These are phyloP conservation scores for Bruchidius siliquastri DNA, from an alignment of 2,888 invertebrate species.

Conservation along the genomic window DNA sequence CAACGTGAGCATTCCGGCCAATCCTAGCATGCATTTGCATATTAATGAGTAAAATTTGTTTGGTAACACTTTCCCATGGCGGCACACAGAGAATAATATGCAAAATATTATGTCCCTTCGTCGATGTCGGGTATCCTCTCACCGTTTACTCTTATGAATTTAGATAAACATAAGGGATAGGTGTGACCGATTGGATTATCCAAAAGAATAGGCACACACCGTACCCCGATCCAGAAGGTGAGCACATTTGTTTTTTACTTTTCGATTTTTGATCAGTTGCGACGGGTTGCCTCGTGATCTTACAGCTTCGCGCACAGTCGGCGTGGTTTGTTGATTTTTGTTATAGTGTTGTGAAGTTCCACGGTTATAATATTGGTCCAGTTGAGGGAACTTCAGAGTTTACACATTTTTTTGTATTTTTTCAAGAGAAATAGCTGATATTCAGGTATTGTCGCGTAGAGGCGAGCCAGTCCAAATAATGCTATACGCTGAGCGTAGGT, in stretches of 20 bases:
- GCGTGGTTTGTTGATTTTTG: no score
- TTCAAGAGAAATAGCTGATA: no score
- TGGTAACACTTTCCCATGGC: slow-evolving; percentile 34
- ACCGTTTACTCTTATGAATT: slow-evolving; percentile 29
- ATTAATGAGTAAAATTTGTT: slow-evolving; percentile 27
- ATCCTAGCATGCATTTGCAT: slow-evolving; percentile 29
- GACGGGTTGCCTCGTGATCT: background rate
- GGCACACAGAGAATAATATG: slow-evolving; percentile 4
- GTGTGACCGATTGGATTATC: slow-evolving; percentile 49
- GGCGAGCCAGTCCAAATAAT: no score
- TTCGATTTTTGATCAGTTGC: background rate
- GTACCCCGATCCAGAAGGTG: slow-evolving; percentile 3
- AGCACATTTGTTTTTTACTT: slow-evolving; percentile 14
- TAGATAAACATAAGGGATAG: slow-evolving; percentile 43
- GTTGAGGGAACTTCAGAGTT: no score
- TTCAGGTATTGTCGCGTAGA: no score
- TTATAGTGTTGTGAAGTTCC: no score
- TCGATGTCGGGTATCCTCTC: slow-evolving; percentile 3
- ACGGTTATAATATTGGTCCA: no score
- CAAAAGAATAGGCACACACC: slow-evolving; percentile 28
- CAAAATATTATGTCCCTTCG: slow-evolving; percentile 21
- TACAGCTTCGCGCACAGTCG: no score
- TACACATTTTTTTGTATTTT: no score
- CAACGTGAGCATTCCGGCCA: slow-evolving; percentile 8
- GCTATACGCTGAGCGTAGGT: no score